Evolutionary conservation across 2,888 invertebrate genomes (phyloP).

Genomic region (Iphiclides podalirius): DNA sequence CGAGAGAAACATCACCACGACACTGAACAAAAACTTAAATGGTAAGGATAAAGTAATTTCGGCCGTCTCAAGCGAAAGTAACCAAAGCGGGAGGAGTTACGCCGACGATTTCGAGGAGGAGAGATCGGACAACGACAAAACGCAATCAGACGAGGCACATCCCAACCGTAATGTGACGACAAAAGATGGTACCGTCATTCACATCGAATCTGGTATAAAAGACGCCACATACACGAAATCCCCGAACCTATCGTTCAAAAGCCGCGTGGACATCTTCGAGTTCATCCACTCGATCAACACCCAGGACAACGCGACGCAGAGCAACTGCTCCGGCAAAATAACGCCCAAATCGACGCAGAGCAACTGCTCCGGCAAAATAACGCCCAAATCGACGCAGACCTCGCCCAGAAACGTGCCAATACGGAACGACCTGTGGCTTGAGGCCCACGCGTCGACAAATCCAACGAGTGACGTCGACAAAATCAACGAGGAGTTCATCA

Average conservation of each 20-base stretch:
- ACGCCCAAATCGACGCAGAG: slow-evolving; percentile 68
- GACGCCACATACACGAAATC: slow-evolving; percentile 50
- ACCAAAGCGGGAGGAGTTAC: slow-evolving; percentile 47
- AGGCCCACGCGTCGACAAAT: slow-evolving; percentile 41
- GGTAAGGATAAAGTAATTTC: slow-evolving; percentile 31
- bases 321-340: slow-evolving; percentile 45
- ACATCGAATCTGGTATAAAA: slow-evolving; percentile 28
- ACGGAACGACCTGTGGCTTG: slow-evolving; percentile 59
- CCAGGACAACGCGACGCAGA: slow-evolving; percentile 68
- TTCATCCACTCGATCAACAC: slow-evolving; percentile 64
- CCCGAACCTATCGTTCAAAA: slow-evolving; percentile 60
- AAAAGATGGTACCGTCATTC: slow-evolving; percentile 7
- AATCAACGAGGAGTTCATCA: slow-evolving; percentile 70
- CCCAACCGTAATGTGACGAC: not conserved
- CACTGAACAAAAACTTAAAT: slow-evolving; percentile 44
- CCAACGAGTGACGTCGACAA: slow-evolving; percentile 60
- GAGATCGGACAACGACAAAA: slow-evolving; percentile 46
- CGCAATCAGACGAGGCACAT: slow-evolving; percentile 29
- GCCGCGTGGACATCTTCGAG: slow-evolving; percentile 65
- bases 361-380: slow-evolving; percentile 46
- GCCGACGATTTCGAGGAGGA: slow-evolving; percentile 73
- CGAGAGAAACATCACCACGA: slow-evolving; percentile 56
- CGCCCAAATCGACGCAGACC: slow-evolving; percentile 70
- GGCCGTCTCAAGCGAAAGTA: slow-evolving; percentile 32
- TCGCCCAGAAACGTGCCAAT: slow-evolving; percentile 61